Evolutionary conservation across 2,888 invertebrate species (phyloP), one percentile per base, ranked within the genome.

Genomic region (Aradus depressus): DNA sequence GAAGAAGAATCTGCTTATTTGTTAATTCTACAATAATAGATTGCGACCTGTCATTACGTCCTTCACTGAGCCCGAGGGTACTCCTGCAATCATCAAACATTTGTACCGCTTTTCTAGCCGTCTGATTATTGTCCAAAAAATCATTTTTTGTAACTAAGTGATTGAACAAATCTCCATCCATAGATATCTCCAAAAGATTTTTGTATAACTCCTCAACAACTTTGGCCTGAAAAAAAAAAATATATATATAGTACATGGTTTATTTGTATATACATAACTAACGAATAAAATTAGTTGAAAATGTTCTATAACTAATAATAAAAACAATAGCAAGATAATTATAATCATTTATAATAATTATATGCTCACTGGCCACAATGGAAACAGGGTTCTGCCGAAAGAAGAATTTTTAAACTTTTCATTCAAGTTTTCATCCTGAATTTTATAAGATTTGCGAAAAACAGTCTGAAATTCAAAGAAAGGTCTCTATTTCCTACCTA

Each of bases 1-100:
- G 89, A 61, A 88, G 75, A 18, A 87, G 64, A 67, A 75, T 84
- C 49, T 65, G 62, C 14, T 72, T 66, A 19, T 67, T 62, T 31
- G 70, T 65, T 4, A 79, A 63, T 51, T 62, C 63, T 58, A 74
- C 73, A 60, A 72, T 67, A 19, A 79, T 64, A 44, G 79, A 66
- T 31, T 62, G 59, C 4, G 72, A 65, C 4, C 70, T 71, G 44
- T 68, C 67, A 62, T 83, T 84, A 5, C 73, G 74, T 25, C 83
- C 85, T 69, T 65, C 32, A 38, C 63, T 51, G 47, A 60, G 52
- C 19, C 16, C 26, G 37, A 61, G 52, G 31, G 56, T 12, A 23
- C 19, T 34, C 8, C 21, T 4, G 22, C 22, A 8, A 22, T 8
- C 32, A 16, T 32, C 21, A 44, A 44, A 48, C 34, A 2, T 35